These are phyloP conservation scores for Fragum sueziense DNA, from an alignment of 2,888 invertebrate species.

Conservation along the genomic window DNA sequence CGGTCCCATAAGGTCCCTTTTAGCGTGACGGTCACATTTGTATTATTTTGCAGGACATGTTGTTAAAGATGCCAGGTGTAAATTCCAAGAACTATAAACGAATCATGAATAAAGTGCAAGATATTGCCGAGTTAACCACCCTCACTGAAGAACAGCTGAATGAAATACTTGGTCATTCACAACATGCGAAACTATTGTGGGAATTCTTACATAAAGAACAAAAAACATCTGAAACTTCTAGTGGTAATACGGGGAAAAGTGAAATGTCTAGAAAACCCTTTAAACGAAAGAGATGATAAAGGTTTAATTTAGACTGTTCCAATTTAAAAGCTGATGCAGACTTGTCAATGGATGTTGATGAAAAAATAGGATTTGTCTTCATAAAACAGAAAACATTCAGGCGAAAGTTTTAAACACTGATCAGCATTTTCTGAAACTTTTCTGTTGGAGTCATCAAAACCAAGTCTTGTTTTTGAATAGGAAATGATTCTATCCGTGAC, in stretches of 20 bases:
- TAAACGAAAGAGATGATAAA: conserved; percentile 55
- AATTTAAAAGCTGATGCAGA: too few relatives aligned
- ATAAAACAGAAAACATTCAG: too few relatives aligned
- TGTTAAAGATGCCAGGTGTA: conserved; percentile 94
- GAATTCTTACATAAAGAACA: conserved; percentile 79
- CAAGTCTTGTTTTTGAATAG: too few relatives aligned
- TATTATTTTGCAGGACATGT: conserved; percentile 86
- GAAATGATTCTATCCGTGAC: too few relatives aligned
- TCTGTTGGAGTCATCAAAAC: too few relatives aligned
- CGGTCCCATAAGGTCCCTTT: too few relatives aligned
- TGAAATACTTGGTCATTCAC: conserved; percentile 87
- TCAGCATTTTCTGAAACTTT: too few relatives aligned
- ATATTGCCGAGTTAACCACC: conserved; percentile 85
- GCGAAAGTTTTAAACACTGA: too few relatives aligned
- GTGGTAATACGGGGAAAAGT: background rate
- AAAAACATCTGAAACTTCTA: conserved; percentile 32
- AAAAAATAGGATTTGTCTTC: too few relatives aligned
- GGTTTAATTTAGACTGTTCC: background rate
- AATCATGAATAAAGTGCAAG: conserved; percentile 89
- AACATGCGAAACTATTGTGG: conserved; percentile 80
- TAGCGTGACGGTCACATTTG: too few relatives aligned
- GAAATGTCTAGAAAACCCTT: conserved; percentile 28
- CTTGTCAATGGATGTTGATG: too few relatives aligned
- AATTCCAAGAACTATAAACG: conserved; percentile 91
- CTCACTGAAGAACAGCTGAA: conserved; percentile 87